Base-by-base conservation (phyloP, 2,888 invertebrate species). In the Tachina grossa region DNA sequence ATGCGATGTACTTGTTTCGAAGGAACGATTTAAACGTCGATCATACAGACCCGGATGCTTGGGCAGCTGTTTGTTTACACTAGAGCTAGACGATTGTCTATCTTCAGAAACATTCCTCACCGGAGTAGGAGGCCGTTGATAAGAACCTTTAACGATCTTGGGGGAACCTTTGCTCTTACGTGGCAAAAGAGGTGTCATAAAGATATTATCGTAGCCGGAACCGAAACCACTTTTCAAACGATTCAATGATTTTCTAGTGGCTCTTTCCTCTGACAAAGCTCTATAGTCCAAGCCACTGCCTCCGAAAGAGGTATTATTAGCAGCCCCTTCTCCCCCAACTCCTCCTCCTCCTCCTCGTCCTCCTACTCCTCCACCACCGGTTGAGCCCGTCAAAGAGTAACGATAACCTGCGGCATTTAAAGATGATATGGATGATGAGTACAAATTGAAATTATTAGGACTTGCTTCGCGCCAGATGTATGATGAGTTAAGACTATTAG, bases 391-490 rank as follows among this genome's bases (percentile, higher is more conserved):
- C 43, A 87, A 83, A 6, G 88, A 89, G 65, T 88, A 89, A 63
- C 87, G 88, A 82, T 88, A 87, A 78, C 84, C 80, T 72, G 86
- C 87, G 43, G 49, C 63, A 86, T 92, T 92, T 41, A 93, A 78
- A 2, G 93, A 91, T 47, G 92, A 92, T 81, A 92, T 91, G 47
- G 93, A 93, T 14, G 92, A 91, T 83, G 93, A 92, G 87, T 93
- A 93, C 85, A 93, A 87, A 88, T 93, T 93, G 80, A 93, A 93
- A 89, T 91, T 93, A 87, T 93, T 93, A 59, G 93, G 93, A 88
- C 91, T 93, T 16, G 92, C 93, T 88, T 93, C 93, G 76, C 93
- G 92, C 93, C 93, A 93, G 69, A 93, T 92, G 82, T 91, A 93
- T n/a, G 93, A 93, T 43, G 93, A 93, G 83, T 93, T 93, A 43